Evolutionary conservation across 2,888 invertebrate genomes (phyloP), one percentile per base, ranked within the genome.

Genomic region (Andrena bucephala): DNA sequence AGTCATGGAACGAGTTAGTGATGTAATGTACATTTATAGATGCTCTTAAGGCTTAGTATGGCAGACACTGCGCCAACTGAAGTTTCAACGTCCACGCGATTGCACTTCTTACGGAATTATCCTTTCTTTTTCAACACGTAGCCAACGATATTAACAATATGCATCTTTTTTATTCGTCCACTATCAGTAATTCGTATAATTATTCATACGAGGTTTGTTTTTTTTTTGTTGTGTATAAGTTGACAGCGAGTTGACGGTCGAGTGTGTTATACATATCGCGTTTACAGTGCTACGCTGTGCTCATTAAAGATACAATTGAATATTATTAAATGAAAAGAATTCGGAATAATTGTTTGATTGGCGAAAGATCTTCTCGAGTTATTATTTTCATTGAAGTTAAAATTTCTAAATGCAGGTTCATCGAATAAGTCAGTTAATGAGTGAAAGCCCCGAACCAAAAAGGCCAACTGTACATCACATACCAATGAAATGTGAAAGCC

Each of bases 341-440:
- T n/a, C 10, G 27, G 24, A 52, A 54, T 33, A 10, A n/a, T 24
- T 57, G 8, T 29, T 57, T 59, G 6, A 65, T 27, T 16, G 16
- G 7, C 10, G 13, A 31, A 33, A 5, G 0, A 68, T 8, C n/a
- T 10, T 20, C 24, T 57, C 8, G 13, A 1, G 54, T 57, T 31
- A 7, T 60, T 29, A 29, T 29, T 65, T 24, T 33, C 24, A 20
- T 50, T 29, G 16, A 6, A 33, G 0, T 7, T 50, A 10, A 29
- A 48, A 67, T 71, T 69, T 42, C 6, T 67, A 20, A 69, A 42
- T 89, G 16, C 50, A 93, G 94, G 93, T 94, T 89, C 94, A 94
- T 92, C 92, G 94, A 89, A 94, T 94, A 92, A 94, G 94, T 92
- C 94, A 94, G 86, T 91, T 94, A 87, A 93, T 94, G 92, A 93